A percentile compares a stretch with the other conserved stretches of the same genome.
Evolutionary conservation across 2,888 invertebrate genomes (phyloP).

Genomic region (Griposia aprilina): DNA sequence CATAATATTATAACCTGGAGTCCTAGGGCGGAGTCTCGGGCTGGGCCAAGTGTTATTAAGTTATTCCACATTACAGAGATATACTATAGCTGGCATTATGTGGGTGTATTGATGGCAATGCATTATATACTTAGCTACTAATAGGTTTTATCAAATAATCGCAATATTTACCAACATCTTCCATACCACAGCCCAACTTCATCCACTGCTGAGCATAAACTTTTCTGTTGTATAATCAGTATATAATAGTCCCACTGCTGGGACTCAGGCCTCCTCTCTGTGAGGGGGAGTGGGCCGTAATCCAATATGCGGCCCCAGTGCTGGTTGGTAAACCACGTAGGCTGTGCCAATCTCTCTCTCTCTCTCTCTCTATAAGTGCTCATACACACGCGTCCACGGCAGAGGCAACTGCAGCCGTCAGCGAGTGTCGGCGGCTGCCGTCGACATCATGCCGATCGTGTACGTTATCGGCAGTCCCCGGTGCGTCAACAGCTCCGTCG

Average conservation of each 20-base stretch:
- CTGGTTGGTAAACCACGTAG: too few relatives aligned
- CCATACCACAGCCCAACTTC: not conserved
- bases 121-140: not conserved
- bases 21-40: not conserved
- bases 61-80: not conserved
- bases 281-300: not conserved
- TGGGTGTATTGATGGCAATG: not conserved
- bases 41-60: not conserved
- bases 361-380: not conserved
- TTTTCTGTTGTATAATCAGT: not conserved
- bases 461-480: too few relatives aligned
- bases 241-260: not conserved
- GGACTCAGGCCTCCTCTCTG: not conserved
- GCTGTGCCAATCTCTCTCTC: not conserved
- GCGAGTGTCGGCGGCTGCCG: too few relatives aligned
- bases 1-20: not conserved
- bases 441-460: too few relatives aligned
- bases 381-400: too few relatives aligned
- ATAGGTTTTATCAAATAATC: not conserved
- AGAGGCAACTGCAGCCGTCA: too few relatives aligned
- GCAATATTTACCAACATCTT: not conserved
- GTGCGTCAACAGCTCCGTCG: too few relatives aligned
- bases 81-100: not conserved
- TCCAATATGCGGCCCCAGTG: not conserved
- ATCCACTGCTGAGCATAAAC: not conserved